Evolutionary conservation across 2,888 invertebrate species (phyloP).

Genomic region (Elysia crispata): DNA sequence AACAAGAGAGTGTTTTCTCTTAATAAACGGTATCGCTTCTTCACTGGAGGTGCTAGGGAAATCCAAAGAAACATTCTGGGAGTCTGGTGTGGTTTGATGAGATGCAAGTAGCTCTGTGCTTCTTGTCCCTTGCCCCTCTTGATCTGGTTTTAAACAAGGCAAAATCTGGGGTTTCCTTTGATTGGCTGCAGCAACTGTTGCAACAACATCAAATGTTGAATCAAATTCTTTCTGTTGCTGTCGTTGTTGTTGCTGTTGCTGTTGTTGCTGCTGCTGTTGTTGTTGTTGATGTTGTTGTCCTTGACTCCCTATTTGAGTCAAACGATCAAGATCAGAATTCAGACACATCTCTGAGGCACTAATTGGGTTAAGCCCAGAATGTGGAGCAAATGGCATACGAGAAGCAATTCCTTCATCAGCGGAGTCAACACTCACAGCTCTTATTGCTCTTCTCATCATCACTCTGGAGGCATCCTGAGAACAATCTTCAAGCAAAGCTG

Average conservation of each 20-base stretch:
- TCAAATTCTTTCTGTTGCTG: too few species aligned
- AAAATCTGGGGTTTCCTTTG: slow-evolving; percentile 19
- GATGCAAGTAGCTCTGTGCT: too few species aligned
- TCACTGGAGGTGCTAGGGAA: too few species aligned
- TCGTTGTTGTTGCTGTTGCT: too few species aligned
- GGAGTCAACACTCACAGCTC: slow-evolving; percentile 45
- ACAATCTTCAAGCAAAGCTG: background rate
- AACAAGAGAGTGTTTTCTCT: too few species aligned
- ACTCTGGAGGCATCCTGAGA: slow-evolving; percentile 20
- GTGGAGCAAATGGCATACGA: background rate
- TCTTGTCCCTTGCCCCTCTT: background rate
- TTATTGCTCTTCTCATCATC: slow-evolving; percentile 31
- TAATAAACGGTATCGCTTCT: too few species aligned
- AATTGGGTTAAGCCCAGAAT: background rate
- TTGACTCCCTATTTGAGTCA: slow-evolving; percentile 40
- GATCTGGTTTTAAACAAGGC: slow-evolving; percentile 25
- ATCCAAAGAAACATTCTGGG: too few species aligned
- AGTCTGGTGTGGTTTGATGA: too few species aligned
- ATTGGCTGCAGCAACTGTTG: background rate
- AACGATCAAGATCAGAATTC: slow-evolving; percentile 43
- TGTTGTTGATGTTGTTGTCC: too few species aligned
- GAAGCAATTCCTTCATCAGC: slow-evolving; percentile 22
- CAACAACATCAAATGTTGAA: background rate
- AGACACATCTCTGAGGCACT: slow-evolving; percentile 45
- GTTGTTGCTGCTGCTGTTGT: too few species aligned